phyloP scores from a whole-genome alignment of 2,888 invertebrate species.

The Sabatieria punctata region DNA sequence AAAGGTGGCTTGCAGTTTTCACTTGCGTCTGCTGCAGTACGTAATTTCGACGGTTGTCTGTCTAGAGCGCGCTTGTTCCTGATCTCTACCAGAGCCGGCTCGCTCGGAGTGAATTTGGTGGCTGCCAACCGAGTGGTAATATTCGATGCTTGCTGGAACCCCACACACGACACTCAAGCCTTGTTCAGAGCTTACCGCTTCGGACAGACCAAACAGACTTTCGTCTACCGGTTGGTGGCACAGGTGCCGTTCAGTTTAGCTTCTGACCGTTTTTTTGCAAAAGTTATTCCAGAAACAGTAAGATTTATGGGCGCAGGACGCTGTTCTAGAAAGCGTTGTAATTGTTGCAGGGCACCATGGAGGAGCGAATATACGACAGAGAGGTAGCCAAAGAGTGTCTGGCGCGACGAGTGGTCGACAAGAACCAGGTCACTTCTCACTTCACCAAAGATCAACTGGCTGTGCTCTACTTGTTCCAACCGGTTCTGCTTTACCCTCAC shows the following conservation, averaged over 20 bases:
- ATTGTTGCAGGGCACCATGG: slow-evolving; percentile 70
- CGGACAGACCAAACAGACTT: slow-evolving; percentile 91
- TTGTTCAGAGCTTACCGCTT: slow-evolving; percentile 94
- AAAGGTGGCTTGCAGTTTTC: slow-evolving; percentile 50
- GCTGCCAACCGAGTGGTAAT: slow-evolving; percentile 93
- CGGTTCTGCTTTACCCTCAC: slow-evolving; percentile 35
- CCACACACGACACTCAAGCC: slow-evolving; percentile 91
- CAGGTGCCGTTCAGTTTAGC: too few relatives aligned
- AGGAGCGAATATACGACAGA: slow-evolving; percentile 89
- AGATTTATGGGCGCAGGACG: neutral
- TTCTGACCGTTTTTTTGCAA: too few relatives aligned
- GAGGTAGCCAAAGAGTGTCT: slow-evolving; percentile 90
- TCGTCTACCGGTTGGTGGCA: slow-evolving; percentile 82
- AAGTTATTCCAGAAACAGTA: too few relatives aligned
- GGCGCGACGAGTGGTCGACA: slow-evolving; percentile 86
- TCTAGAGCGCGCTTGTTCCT: slow-evolving; percentile 57
- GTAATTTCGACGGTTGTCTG: too few relatives aligned
- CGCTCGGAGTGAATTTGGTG: slow-evolving; percentile 86
- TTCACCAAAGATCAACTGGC: slow-evolving; percentile 79
- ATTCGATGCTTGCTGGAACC: slow-evolving; percentile 98
- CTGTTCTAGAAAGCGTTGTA: slow-evolving; percentile 3
- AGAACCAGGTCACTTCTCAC: slow-evolving; percentile 90
- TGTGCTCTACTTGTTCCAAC: slow-evolving; percentile 72
- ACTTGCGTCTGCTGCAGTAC: too few relatives aligned
- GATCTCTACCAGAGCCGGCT: slow-evolving; percentile 90